Conservation (phyloP, 2,113 vertebrate species). For the Rhinoderma darwinii region DNA sequence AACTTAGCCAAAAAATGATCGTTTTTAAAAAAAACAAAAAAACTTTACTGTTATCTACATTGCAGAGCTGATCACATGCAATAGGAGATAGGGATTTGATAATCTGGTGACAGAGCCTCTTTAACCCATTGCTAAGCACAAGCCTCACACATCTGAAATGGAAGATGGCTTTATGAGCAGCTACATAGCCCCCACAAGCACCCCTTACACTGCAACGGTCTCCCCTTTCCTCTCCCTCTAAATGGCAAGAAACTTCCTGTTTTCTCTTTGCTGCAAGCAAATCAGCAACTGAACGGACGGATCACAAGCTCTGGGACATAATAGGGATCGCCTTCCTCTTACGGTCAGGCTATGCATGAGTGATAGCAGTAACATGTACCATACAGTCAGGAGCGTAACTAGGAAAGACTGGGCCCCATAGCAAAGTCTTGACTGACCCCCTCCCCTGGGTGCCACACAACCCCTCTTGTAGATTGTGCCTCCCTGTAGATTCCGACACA, state of each 20-base stretch:
- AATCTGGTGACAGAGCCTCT: too few relatives aligned
- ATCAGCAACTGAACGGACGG: neutral
- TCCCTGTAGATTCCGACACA: too few relatives aligned
- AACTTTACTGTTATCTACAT: too few relatives aligned
- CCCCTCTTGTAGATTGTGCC: too few relatives aligned
- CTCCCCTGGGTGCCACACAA: too few relatives aligned
- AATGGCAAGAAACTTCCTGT: conserved; percentile 44
- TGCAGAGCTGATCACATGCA: too few relatives aligned
- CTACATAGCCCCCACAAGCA: conserved; percentile 40
- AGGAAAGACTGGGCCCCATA: too few relatives aligned
- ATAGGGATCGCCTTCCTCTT: conserved; percentile 37
- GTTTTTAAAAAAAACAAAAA: too few relatives aligned
- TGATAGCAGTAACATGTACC: neutral
- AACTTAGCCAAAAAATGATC: too few relatives aligned
- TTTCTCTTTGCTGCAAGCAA: conserved; percentile 21
- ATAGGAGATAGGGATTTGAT: too few relatives aligned
- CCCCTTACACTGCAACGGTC: conserved; percentile 44
- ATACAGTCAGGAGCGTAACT: too few relatives aligned
- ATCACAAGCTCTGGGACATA: conserved; percentile 27
- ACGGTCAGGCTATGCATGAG: neutral
- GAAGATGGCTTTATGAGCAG: conserved; percentile 1
- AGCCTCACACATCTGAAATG: neutral
- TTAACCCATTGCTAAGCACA: conserved; percentile 15
- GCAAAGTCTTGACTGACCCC: too few relatives aligned
- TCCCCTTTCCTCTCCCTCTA: neutral